Evolutionary conservation across 2,888 invertebrate species (phyloP), one percentile per base, ranked within the genome.

Genomic region (Unio delphinus): DNA sequence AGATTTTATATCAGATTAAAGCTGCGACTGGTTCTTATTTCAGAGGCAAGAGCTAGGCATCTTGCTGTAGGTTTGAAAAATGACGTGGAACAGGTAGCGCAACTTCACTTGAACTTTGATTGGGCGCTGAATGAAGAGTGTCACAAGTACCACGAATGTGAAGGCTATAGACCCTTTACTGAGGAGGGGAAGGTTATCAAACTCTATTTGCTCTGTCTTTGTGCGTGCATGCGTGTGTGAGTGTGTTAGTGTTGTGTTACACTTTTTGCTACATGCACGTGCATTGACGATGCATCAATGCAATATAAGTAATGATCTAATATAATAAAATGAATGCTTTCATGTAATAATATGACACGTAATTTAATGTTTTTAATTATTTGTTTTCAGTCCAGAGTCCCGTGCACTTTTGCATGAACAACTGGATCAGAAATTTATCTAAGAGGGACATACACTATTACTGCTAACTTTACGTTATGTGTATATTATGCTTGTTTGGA

Each of bases 71-170:
- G 80, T 7, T 71, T 83, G 65, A 83, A 83, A 70, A 83, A 81
- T 62, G 83, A 80, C 30, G 80, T 78, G 4, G 80, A 74, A 26
- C 79, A 80, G 67, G 73, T 80, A 1, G 23, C 55, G 1, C 67
- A 76, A 4, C 72, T 83, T 0, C 75, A 78, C 55, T 61, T 74
- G 1, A 67, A 70, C 60, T 83, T 83, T 74, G 81, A 83, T 65
- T 83, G 80, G 80, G 83, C 83, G 3, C 64, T 83, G 26, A 81
- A 81, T 60, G 83, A 83, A 59, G 75, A 79, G 60, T 83, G 83
- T 64, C 68, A 80, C 54, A 57, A 73, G 2, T 76, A 78, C 67
- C 56, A 75, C 61, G 83, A 83, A 64, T 83, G 83, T 34, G 56
- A 68, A 28, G 57, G 67, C 18, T 83, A 80, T 62, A 63, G 72